phyloP scores from a whole-genome alignment of 2,113 vertebrate species.

The Sylvia atricapilla region DNA sequence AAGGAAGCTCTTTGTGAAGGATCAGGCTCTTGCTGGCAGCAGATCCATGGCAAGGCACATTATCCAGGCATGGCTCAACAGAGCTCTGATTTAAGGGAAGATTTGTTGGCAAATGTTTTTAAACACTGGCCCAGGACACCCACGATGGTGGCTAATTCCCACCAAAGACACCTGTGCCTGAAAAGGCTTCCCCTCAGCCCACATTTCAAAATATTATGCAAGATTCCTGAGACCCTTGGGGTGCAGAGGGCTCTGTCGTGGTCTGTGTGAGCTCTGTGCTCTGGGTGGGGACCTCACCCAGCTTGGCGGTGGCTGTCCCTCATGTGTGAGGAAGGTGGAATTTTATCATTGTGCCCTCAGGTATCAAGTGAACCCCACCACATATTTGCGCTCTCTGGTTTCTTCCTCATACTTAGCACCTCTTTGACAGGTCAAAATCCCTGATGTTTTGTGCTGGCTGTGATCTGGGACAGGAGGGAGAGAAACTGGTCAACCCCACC shows the following conservation, averaged over 20 bases:
- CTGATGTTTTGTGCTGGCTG: not conserved
- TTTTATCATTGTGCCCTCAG: rapidly evolving
- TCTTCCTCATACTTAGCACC: not conserved
- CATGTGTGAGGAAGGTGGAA: rapidly evolving
- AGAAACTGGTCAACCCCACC: not conserved
- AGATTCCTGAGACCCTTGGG: too few relatives aligned
- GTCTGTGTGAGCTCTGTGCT: not conserved
- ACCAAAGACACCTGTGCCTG: not conserved
- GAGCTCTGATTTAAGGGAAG: not conserved
- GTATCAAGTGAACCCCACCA: not conserved
- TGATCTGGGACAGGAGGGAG: not conserved
- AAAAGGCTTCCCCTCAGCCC: not conserved
- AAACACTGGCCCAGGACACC: rapidly evolving
- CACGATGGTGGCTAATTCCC: not conserved
- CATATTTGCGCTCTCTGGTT: not conserved
- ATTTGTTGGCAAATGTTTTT: not conserved
- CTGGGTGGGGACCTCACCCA: not conserved
- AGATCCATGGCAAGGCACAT: not conserved
- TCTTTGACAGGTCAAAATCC: not conserved
- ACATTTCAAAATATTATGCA: not conserved
- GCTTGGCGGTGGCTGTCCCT: not conserved
- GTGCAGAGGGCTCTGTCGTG: not conserved
- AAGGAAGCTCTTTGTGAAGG: not conserved
- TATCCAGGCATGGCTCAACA: not conserved
- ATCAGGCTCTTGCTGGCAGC: not conserved